Percentiles rank a stretch among this genome's conserved stretches.
These are phyloP conservation scores for Scalopus aquaticus DNA, from an alignment of 2,113 vertebrate genomes.

Conservation along the genomic window DNA sequence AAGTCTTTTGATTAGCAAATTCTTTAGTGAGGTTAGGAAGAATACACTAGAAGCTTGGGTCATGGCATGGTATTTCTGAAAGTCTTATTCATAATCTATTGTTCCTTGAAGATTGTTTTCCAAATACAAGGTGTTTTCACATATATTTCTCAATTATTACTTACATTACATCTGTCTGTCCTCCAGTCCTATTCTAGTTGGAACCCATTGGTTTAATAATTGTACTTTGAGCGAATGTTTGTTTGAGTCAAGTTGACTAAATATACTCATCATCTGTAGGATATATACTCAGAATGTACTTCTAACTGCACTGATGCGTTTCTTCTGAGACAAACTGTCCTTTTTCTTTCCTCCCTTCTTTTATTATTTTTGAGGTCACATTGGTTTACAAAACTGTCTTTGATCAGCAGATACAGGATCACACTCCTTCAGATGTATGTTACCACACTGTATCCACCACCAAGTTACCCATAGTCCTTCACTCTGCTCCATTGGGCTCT, in stretches of 20 bases:
- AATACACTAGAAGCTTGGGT: neutral
- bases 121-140: neutral
- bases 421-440: no score
- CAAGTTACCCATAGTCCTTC: no score
- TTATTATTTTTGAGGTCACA: no score
- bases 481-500: no score
- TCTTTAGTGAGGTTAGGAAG: neutral
- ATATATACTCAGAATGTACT: neutral
- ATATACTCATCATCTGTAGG: neutral
- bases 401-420: no score
- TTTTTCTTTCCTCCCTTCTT: no score
- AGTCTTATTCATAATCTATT: neutral
- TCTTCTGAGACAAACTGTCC: neutral
- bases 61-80: neutral
- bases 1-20: conserved; percentile 8
- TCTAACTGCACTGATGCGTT: neutral
- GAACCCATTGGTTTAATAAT: neutral
- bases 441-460: no score
- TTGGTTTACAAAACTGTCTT: no score
- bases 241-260: neutral
- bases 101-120: neutral
- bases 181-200: neutral
- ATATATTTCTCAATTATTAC: neutral
- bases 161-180: neutral
- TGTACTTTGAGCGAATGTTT: neutral